Evolutionary conservation across 2,888 invertebrate genomes (phyloP).

Genomic region (Serripes groenlandicus): DNA sequence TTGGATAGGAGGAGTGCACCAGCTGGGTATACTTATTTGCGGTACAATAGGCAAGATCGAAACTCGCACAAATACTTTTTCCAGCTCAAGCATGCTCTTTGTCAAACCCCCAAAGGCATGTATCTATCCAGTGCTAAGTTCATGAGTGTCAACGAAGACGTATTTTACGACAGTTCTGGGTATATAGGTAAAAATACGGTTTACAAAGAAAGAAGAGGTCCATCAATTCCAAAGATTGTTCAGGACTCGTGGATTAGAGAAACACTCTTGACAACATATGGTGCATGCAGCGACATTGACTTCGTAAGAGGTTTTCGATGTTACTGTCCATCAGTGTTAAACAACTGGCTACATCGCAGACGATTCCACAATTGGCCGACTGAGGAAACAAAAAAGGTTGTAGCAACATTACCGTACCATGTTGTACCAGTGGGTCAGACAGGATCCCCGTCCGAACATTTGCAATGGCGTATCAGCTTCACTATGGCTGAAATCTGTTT

Average conservation of each 20-base stretch:
- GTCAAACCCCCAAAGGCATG: neutral
- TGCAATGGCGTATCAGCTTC: conserved; percentile 39
- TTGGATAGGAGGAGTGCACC: conserved; percentile 11
- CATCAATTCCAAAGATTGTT: conserved; percentile 20
- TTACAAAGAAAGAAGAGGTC: conserved; percentile 21
- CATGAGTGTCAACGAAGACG: conserved; percentile 8
- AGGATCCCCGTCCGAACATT: neutral
- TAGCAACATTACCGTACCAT: neutral
- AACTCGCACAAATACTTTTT: too few species aligned
- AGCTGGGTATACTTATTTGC: conserved; percentile 3
- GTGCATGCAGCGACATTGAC: neutral
- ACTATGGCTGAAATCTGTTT: conserved; percentile 30
- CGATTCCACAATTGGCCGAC: conserved; percentile 32
- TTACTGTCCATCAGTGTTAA: neutral
- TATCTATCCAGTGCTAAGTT: conserved; percentile 17
- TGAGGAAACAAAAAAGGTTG: neutral
- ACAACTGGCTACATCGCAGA: conserved; percentile 15
- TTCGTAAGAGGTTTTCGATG: conserved; percentile 28
- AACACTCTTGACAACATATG: too few species aligned
- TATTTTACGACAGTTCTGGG: conserved; percentile 7
- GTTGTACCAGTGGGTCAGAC: conserved; percentile 34
- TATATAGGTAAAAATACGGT: conserved; percentile 6
- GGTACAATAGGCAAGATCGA: neutral
- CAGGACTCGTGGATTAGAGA: neutral
- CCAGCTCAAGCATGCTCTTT: neutral